phyloP scores from a whole-genome alignment of 2,888 invertebrate species.

The Selenia dentaria region DNA sequence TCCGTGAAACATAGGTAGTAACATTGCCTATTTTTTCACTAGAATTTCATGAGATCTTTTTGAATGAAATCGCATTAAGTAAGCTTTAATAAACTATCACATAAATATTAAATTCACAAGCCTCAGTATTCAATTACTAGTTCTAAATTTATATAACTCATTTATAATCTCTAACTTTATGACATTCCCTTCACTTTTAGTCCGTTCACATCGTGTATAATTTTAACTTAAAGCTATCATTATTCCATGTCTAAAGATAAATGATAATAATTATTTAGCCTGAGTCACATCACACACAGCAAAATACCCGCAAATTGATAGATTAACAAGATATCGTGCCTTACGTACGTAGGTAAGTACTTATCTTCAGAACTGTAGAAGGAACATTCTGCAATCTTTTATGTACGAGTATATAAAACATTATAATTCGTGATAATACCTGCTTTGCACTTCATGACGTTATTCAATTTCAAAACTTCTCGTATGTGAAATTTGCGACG shows the following conservation, averaged over 20 bases:
- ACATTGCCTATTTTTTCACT: too few relatives aligned
- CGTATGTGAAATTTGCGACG: not conserved
- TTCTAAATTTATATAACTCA: too few relatives aligned
- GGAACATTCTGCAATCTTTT: constrained; percentile 21
- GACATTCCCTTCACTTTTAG: not conserved
- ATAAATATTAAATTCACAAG: too few relatives aligned
- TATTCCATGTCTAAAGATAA: not conserved
- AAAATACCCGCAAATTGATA: too few relatives aligned
- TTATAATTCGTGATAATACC: not conserved
- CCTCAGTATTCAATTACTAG: too few relatives aligned
- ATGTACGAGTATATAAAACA: constrained; percentile 5
- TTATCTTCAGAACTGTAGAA: not conserved
- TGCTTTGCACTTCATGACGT: not conserved
- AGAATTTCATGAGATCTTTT: too few relatives aligned
- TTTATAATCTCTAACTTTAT: not conserved
- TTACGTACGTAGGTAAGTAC: not conserved
- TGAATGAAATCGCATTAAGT: too few relatives aligned
- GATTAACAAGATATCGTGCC: too few relatives aligned
- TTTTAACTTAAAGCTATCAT: not conserved
- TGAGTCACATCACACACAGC: not conserved
- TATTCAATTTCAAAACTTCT: not conserved
- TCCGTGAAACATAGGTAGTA: too few relatives aligned
- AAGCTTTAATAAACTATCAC: too few relatives aligned
- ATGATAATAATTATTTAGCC: not conserved
- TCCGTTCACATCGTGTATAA: not conserved